A percentile compares a stretch with the other conserved stretches of the same genome.
phyloP scores from a whole-genome alignment of 1,140 invertebrate genomes.

The Dendrolimus kikuchii region DNA sequence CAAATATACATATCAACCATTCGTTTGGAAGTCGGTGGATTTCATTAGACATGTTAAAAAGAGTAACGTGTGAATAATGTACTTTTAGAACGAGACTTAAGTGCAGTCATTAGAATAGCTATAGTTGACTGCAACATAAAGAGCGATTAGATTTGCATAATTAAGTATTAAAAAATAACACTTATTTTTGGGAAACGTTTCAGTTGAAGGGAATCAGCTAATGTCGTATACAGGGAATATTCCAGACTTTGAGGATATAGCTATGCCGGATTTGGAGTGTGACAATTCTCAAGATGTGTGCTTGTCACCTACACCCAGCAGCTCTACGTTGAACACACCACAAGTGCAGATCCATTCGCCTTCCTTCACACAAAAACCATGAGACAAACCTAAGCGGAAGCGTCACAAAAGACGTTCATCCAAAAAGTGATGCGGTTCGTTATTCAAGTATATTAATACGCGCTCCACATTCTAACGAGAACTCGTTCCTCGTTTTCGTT shows the following conservation, averaged over 20 bases:
- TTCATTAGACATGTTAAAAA: no score
- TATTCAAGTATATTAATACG: not conserved
- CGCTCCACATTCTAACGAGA: no score
- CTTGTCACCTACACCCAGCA: conserved; percentile 31
- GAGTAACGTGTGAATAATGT: no score
- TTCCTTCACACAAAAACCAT: conserved; percentile 30
- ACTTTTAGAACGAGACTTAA: no score
- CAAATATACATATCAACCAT: no score
- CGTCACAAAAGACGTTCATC: conserved; percentile 14
- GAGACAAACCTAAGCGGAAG: conserved; percentile 21
- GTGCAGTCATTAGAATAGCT: no score
- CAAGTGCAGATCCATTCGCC: conserved; percentile 45
- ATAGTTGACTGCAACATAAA: no score
- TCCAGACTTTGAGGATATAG: conserved; percentile 69
- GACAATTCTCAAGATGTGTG: conserved; percentile 42
- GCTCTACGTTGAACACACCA: conserved; percentile 59
- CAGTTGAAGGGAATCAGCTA: conserved; percentile 69
- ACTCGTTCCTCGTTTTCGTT: no score
- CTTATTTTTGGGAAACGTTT: conserved; percentile 42
- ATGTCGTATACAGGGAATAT: conserved; percentile 70
- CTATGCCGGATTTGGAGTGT: conserved; percentile 49
- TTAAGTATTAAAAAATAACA: not conserved
- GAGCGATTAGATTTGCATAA: not conserved
- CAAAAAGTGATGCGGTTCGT: conserved; percentile 10
- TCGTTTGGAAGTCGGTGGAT: no score